phyloP scores from a whole-genome alignment of 2,888 invertebrate genomes.

The Laothoe populi region DNA sequence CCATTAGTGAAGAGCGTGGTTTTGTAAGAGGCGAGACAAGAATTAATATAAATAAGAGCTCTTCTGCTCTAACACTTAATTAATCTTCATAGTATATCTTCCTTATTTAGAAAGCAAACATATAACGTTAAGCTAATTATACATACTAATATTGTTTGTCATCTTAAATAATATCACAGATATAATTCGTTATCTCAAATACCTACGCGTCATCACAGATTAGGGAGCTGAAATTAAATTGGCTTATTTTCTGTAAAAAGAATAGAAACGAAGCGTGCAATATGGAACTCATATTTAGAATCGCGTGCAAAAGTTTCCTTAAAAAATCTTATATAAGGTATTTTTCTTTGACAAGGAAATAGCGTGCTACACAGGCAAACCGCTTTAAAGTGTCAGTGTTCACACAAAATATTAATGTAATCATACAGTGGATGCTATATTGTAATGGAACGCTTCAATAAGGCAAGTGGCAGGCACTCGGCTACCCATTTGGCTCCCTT shows the following conservation, averaged over 20 bases:
- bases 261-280: not conserved
- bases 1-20: slow-evolving; percentile 20
- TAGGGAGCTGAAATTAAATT: not conserved
- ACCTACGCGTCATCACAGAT: not conserved
- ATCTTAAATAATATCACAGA: too few relatives aligned
- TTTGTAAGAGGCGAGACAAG: slow-evolving; percentile 18
- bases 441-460: slow-evolving; percentile 43
- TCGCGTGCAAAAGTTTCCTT: not conserved
- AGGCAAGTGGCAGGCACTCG: slow-evolving; percentile 44
- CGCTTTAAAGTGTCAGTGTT: slow-evolving; percentile 17
- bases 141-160: not conserved
- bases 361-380: slow-evolving; percentile 3
- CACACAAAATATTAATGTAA: slow-evolving; percentile 28
- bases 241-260: not conserved
- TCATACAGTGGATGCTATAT: slow-evolving; percentile 40
- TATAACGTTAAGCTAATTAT: not conserved
- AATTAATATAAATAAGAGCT: slow-evolving; percentile 21
- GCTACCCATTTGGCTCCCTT: slow-evolving; percentile 51
- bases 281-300: not conserved
- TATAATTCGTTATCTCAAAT: too few relatives aligned
- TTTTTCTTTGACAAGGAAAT: slow-evolving; percentile 11
- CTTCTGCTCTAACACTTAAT: slow-evolving; percentile 11
- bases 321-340: not conserved
- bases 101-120: slow-evolving; percentile 5
- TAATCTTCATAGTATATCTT: slow-evolving; percentile 15